Conservation (phyloP, 2,113 vertebrate species). For the Actenoides lindsayi region DNA sequence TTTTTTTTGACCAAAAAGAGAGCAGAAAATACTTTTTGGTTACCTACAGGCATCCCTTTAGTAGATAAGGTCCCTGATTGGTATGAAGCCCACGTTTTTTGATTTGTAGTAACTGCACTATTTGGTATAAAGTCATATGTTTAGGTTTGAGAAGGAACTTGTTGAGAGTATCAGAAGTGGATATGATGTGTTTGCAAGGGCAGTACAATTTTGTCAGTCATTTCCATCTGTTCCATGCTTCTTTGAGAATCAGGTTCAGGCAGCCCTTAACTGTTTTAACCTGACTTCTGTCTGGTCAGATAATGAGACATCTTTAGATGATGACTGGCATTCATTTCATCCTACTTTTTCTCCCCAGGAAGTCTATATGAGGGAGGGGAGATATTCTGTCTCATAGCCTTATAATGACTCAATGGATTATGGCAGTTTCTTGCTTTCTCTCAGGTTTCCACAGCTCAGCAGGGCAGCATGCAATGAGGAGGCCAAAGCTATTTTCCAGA, state of each 20-base stretch:
- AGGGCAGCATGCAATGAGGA: slow-evolving; percentile 14
- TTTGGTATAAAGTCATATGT: not conserved
- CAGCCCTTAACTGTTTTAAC: not conserved
- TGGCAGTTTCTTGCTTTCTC: not conserved
- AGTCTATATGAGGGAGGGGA: not conserved
- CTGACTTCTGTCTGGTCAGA: not conserved
- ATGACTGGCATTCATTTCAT: not conserved
- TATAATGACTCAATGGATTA: not conserved
- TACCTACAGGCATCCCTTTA: not conserved
- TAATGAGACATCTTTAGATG: not conserved
- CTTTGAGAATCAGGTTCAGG: not conserved
- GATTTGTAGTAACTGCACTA: not conserved
- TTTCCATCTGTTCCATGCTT: not conserved
- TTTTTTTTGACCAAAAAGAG: not conserved
- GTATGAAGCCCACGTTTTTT: not conserved
- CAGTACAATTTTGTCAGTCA: not conserved
- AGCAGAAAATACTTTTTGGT: not conserved
- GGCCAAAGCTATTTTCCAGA: slow-evolving; percentile 8
- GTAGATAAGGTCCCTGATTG: not conserved
- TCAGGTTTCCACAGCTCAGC: slow-evolving; percentile 34
- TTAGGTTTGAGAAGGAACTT: not conserved
- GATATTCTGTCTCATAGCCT: not conserved
- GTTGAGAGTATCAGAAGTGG: not conserved
- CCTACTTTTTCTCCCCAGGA: slow-evolving; percentile 28
- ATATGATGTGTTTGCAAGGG: not conserved